Percentiles rank a stretch among this genome's conserved stretches.
phyloP scores from a whole-genome alignment of 2,797 vertebrate species.

The Carapus acus region DNA sequence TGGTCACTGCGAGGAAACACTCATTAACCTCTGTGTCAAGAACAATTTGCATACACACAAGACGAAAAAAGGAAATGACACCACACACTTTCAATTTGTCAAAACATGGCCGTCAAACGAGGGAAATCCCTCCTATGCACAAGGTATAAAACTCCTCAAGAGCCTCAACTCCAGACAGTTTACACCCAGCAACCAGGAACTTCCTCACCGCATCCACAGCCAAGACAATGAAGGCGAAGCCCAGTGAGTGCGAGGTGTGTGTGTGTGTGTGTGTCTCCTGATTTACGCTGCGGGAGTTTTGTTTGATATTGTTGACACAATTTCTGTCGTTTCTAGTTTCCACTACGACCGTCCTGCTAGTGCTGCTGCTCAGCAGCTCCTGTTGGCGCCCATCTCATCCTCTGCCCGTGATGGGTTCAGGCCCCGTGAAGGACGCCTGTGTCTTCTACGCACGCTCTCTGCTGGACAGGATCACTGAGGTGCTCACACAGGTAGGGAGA shows the following conservation, averaged over 20 bases:
- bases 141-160: slow-evolving; percentile 50
- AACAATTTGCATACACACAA: too few species aligned
- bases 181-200: slow-evolving; percentile 18
- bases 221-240: slow-evolving; percentile 50
- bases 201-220: neutral
- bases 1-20: too few species aligned
- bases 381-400: slow-evolving; percentile 36
- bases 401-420: slow-evolving; percentile 27
- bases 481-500: slow-evolving; percentile 49
- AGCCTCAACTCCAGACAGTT: slow-evolving; percentile 28
- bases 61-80: slow-evolving; percentile 40
- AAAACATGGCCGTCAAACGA: neutral
- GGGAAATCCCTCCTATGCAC: slow-evolving; percentile 49
- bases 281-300: neutral
- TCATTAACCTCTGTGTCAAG: too few species aligned
- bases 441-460: slow-evolving; percentile 39
- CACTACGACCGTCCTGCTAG: too few species aligned
- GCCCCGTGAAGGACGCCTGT: slow-evolving; percentile 35
- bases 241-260: slow-evolving; percentile 59
- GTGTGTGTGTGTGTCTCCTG: slow-evolving; percentile 2
- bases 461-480: slow-evolving; percentile 49
- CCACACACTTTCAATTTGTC: slow-evolving; percentile 38
- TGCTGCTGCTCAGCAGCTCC: slow-evolving; percentile 39
- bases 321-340: slow-evolving; percentile 32
- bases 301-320: neutral